These are phyloP conservation scores for Drosophila mettleri DNA, from an alignment of 2,888 invertebrate species.

Conservation along the genomic window DNA sequence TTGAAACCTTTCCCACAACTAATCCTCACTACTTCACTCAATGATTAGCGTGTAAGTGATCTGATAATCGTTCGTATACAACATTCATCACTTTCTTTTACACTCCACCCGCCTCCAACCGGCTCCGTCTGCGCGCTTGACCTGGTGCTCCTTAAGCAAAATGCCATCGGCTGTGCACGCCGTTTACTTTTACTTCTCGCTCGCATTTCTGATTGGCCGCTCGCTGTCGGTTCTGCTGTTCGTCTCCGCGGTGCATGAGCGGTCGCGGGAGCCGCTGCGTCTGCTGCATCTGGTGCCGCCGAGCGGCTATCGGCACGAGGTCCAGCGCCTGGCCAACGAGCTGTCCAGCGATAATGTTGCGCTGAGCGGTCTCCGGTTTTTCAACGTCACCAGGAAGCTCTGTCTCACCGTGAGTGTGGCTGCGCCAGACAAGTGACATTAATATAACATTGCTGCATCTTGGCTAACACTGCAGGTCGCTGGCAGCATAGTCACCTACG, in stretches of 20 bases:
- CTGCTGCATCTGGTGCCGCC: conserved; percentile 85
- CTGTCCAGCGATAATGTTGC: conserved; percentile 80
- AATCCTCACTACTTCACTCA: neutral
- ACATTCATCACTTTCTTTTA: neutral
- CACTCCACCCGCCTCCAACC: neutral
- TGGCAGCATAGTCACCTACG: conserved; percentile 87
- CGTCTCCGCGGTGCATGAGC: conserved; percentile 86
- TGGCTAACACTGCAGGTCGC: conserved; percentile 84
- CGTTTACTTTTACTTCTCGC: conserved; percentile 87
- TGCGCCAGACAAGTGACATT: conserved; percentile 10
- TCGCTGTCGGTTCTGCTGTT: conserved; percentile 86
- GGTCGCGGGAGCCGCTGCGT: conserved; percentile 84
- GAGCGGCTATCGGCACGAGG: conserved; percentile 85
- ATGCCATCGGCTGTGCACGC: conserved; percentile 84
- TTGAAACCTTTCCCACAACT: neutral
- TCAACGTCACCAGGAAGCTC: conserved; percentile 82
- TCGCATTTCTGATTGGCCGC: conserved; percentile 86
- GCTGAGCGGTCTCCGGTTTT: conserved; percentile 82
- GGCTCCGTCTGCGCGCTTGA: neutral
- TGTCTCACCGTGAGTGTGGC: conserved; percentile 75
- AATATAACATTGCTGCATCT: neutral
- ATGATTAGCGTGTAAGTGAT: neutral
- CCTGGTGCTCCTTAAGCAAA: conserved; percentile 59
- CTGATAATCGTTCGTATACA: neutral
- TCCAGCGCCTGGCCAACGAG: conserved; percentile 80